Evolutionary conservation across 2,113 vertebrate species (phyloP), one percentile per base, ranked within the genome.

Genomic region (Thunnus thynnus): DNA sequence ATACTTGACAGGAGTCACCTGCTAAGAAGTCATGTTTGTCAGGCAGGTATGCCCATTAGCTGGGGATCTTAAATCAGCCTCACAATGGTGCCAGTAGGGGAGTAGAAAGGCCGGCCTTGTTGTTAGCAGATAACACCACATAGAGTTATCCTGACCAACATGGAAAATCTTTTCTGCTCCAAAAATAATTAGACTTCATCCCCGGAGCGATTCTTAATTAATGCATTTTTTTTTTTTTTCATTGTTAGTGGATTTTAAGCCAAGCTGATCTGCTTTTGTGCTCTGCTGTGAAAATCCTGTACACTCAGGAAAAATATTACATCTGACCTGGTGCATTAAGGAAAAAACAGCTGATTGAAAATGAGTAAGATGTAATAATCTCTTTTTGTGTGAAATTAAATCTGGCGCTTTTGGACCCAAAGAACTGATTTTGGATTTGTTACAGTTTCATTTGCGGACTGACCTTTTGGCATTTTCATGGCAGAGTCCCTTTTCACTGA

Each of bases 11-110:
- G 94, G 95, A 96, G 96, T 96, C 96, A 97, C 98, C 98, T 97
- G 97, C 97, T 97, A 98, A 95, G 97, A 97, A 95, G 96, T 96
- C 97, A 95, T 97, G 97, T 97, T 97, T 98, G 97, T 97, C 97
- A 97, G 96, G 96, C 94, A 88, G 94, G 95, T 96, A 95, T 94
- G 95, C 96, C 97, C 96, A 97, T 98, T 97, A 97, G 89, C 94
- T 93, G 94, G 94, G 95, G 95, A 96, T 96, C 97, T 97, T 96
- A 97, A 97, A 96, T 93, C 95, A 95, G 94, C 80, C 95, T 94
- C 94, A 94, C 93, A 96, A 96, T 95, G 84, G 94, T 94, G 96
- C 94, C 92, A 90, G 83, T 71, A 95, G 96, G 96, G 96, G 96
- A 95, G 86, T 46, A 70, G 72, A 85, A 80, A 85, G 85, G 66